Evolutionary conservation across 1,140 invertebrate genomes (phyloP), one percentile per base, ranked within the genome.

Genomic region (Chlorops oryzae): DNA sequence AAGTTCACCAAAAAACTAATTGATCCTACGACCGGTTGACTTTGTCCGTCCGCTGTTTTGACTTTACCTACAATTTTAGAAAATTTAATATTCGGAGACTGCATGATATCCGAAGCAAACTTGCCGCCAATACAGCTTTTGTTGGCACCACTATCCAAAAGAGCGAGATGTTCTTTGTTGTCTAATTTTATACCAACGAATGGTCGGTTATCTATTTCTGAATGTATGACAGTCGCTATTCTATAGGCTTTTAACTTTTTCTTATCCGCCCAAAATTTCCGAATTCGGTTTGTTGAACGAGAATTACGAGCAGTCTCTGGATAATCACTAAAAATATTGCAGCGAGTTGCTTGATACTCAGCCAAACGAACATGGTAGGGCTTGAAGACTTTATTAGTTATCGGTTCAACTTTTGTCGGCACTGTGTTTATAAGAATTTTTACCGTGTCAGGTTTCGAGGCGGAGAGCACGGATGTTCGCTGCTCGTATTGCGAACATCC

Each of bases 111-210:
- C n/a, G 13, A 13, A 5, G 13, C 17, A n/a, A 13, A 40, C 22
- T 43, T 38, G 35, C 28, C 38, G 2, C 49, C 49, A 4, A 50
- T 22, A 34, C 38, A 42, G 22, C 24, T 44, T 3, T 17, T 22
- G 20, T 21, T 43, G 2, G 34, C 49, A n/a, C 49, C 49, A 34
- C 40, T 43, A 21, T 50, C 49, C 5, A 44, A 34, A 1, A 50
- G 24, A 22, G 38, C 49, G 3, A 50, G 7, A n/a, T 40, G 18
- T 17, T 39, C 37, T 7, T 18, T 12, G 6, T 38, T 38, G n/a
- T 22, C 20, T 20, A 48, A 21, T 25, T 24, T 23, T 23, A 40
- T 22, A 20, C 6, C 20, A 3, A n/a, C 38, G 27, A 20, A 49
- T 5, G 37, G 47, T 2, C 45, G 18, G 3, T 34, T 13, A 35